Evolutionary conservation across 2,888 invertebrate genomes (phyloP).

Genomic region (Conistra vaccinii): DNA sequence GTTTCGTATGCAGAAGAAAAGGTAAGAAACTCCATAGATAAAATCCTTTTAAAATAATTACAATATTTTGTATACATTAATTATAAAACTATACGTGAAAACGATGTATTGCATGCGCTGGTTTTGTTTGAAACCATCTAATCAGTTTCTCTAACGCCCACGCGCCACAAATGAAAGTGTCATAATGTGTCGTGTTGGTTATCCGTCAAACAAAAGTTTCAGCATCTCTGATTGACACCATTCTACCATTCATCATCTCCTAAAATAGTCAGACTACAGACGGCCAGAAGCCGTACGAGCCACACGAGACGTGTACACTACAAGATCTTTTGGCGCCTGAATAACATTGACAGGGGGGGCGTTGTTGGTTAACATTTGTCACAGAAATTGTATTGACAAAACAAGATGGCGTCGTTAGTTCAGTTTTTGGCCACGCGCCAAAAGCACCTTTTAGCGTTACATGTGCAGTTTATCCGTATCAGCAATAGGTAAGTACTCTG

Average conservation of each 20-base stretch:
- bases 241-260: conserved; percentile 17
- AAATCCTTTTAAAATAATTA: too few species aligned
- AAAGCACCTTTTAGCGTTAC: neutral
- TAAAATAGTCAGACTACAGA: conserved; percentile 14
- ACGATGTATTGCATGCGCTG: too few species aligned
- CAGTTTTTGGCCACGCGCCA: neutral
- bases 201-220: neutral
- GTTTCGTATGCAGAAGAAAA: too few species aligned
- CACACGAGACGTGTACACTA: neutral
- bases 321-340: neutral
- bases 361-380: neutral
- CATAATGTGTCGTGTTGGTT: neutral
- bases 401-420: neutral
- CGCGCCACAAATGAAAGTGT: neutral
- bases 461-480: neutral
- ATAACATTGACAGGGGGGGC: neutral
- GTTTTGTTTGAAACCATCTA: neutral
- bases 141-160: conserved; percentile 4
- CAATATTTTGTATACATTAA: too few species aligned
- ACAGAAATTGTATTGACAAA: neutral
- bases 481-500: neutral
- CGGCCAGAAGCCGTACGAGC: too few species aligned
- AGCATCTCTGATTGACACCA: conserved; percentile 27
- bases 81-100: too few species aligned
- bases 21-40: too few species aligned